A percentile compares a stretch with the other conserved stretches of the same genome.
Conservation (phyloP, 2,797 vertebrate genomes). For the Sebastes reedi region DNA sequence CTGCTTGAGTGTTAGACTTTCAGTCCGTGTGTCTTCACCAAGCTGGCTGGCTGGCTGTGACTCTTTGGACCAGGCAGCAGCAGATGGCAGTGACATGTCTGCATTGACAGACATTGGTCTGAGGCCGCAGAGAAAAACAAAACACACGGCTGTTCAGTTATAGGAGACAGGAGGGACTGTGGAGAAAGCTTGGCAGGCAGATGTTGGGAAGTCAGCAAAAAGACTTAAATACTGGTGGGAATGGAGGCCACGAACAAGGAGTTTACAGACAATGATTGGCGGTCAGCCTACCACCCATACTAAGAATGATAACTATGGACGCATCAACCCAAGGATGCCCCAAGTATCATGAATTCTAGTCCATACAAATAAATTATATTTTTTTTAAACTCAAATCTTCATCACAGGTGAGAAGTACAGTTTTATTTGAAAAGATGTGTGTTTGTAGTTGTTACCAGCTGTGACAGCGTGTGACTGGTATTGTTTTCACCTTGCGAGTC, state of each 20-base stretch:
- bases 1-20: not conserved
- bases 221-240: not conserved
- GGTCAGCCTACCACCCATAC: not conserved
- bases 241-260: not conserved
- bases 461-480: not conserved
- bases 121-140: conserved; percentile 8
- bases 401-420: not conserved
- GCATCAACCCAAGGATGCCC: not conserved
- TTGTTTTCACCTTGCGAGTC: not conserved
- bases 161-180: not conserved
- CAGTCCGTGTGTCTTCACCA: not conserved
- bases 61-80: conserved; percentile 34
- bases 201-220: not conserved
- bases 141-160: conserved; percentile 11
- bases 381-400: not conserved
- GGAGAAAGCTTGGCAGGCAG: not conserved
- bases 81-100: conserved; percentile 56
- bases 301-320: not conserved
- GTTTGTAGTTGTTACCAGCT: not conserved
- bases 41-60: conserved; percentile 12
- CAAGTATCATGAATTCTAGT: not conserved
- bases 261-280: not conserved
- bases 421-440: not conserved
- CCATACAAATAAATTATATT: not conserved
- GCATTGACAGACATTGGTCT: conserved; percentile 2